A percentile compares a stretch with the other conserved stretches of the same genome.
phyloP scores from a whole-genome alignment of 2,888 invertebrate genomes.

The Hypomecis atomaria region DNA sequence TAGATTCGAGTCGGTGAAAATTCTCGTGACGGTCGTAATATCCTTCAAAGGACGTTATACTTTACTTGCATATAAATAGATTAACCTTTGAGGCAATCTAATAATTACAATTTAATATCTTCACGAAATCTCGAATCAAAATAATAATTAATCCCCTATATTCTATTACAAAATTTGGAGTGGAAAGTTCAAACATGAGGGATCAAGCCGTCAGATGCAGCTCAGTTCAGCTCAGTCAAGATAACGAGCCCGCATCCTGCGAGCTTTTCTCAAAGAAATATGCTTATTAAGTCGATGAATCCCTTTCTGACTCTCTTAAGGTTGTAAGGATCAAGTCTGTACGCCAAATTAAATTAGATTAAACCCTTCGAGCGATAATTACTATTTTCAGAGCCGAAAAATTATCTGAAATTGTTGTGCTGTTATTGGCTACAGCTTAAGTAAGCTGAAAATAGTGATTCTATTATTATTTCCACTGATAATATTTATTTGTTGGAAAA shows the following conservation, averaged over 20 bases:
- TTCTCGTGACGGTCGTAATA: too few relatives aligned
- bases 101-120: neutral
- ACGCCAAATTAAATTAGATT: neutral
- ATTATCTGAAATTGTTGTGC: too few relatives aligned
- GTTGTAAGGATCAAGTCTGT: neutral
- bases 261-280: conserved; percentile 3
- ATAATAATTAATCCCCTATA: neutral
- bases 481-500: too few relatives aligned
- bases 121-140: neutral
- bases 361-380: too few relatives aligned
- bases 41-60: neutral
- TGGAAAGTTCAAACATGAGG: neutral
- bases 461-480: too few relatives aligned
- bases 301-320: neutral
- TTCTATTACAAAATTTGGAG: neutral
- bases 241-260: neutral
- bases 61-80: too few relatives aligned
- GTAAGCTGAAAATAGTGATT: too few relatives aligned
- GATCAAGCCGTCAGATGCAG: conserved; percentile 1
- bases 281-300: conserved; percentile 1
- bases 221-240: neutral
- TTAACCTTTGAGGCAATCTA: neutral
- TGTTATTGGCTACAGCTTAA: too few relatives aligned
- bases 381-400: too few relatives aligned
- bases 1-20: too few relatives aligned